phyloP scores from a whole-genome alignment of 2,888 invertebrate genomes.

The Palloptera scutellata region DNA sequence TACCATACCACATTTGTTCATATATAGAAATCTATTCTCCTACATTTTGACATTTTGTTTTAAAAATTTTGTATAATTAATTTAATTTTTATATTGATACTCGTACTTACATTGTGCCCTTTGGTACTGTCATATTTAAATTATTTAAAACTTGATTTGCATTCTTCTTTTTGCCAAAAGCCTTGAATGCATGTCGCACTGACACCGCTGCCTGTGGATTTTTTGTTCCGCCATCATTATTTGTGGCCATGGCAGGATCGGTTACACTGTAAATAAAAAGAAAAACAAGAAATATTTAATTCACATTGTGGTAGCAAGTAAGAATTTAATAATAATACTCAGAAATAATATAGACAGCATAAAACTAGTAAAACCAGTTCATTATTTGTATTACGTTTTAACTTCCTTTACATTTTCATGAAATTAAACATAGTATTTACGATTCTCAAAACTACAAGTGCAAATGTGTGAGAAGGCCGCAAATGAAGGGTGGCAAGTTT shows the following conservation, averaged over 20 bases:
- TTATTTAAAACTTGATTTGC: conserved; percentile 87
- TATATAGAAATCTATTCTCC: not conserved
- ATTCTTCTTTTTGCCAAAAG: conserved; percentile 87
- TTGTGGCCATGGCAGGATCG: conserved; percentile 61
- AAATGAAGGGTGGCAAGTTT: too few relatives aligned
- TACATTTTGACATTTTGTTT: not conserved
- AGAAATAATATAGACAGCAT: not conserved
- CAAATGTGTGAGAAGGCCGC: too few relatives aligned
- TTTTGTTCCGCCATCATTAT: conserved; percentile 66
- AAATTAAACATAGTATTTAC: too few relatives aligned
- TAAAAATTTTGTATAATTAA: not conserved
- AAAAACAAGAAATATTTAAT: not conserved
- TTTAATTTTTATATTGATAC: not conserved
- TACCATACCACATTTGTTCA: not conserved
- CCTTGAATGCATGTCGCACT: conserved; percentile 87
- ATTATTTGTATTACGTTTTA: not conserved
- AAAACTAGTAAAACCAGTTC: conserved; percentile 14
- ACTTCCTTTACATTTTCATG: too few relatives aligned
- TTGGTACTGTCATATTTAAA: conserved; percentile 91
- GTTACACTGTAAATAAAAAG: conserved; percentile 51
- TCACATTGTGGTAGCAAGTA: not conserved
- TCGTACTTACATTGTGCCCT: conserved; percentile 89
- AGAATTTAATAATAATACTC: too few relatives aligned
- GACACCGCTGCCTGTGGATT: conserved; percentile 83
- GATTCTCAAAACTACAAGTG: too few relatives aligned